Conservation (phyloP, 2,797 vertebrate species). For the Phoxinus dragarum region DNA sequence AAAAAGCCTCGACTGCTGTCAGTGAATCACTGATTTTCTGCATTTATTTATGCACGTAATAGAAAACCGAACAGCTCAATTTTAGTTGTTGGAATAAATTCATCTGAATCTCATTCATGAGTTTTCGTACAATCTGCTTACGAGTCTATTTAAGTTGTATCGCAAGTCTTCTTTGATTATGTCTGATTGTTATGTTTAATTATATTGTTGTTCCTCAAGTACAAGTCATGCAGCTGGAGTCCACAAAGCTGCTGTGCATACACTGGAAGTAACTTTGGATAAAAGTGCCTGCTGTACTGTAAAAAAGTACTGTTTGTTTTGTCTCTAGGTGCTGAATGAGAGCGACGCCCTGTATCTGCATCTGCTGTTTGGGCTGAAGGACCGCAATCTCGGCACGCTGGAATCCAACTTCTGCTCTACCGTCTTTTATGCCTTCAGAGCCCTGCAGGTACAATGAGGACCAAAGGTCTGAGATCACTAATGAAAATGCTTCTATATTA, state of each 20-base stretch:
- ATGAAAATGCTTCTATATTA: neutral
- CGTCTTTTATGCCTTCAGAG: conserved; percentile 81
- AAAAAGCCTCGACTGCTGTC: no score
- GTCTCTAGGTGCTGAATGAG: conserved; percentile 71
- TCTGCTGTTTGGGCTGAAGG: conserved; percentile 85
- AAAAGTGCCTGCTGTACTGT: no score
- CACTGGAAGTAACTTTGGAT: neutral
- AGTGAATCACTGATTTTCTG: neutral
- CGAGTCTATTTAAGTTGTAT: neutral
- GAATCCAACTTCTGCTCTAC: conserved; percentile 83
- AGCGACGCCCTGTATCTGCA: conserved; percentile 81
- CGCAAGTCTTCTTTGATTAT: neutral
- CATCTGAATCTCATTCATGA: neutral
- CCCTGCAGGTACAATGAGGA: conserved; percentile 71
- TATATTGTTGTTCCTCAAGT: neutral
- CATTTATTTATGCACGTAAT: neutral
- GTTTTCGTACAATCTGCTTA: neutral
- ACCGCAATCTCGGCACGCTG: conserved; percentile 75
- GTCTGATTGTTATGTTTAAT: neutral
- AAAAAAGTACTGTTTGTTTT: neutral
- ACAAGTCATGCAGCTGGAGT: neutral
- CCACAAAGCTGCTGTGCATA: neutral
- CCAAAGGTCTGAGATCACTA: neutral
- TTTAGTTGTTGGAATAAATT: neutral
- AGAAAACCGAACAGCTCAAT: neutral